Conservation (phyloP, 2,113 vertebrate species). For the Geococcyx californianus region DNA sequence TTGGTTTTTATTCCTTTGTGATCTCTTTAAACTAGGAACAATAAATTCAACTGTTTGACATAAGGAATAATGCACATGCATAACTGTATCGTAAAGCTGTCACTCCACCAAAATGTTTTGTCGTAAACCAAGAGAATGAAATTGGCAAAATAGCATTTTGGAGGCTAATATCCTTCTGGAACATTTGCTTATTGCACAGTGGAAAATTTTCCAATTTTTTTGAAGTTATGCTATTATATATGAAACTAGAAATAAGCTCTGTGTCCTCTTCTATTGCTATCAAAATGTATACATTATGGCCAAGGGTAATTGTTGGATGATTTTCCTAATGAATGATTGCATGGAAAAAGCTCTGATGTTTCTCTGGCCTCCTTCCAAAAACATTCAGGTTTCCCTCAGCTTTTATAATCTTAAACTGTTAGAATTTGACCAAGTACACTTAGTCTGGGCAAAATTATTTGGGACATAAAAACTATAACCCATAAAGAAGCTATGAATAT, state of each 20-base stretch:
- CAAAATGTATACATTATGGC: neutral
- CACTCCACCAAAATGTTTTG: neutral
- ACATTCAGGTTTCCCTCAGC: neutral
- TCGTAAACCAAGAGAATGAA: neutral
- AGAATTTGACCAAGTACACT: neutral
- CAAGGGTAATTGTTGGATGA: neutral
- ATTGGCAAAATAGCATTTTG: neutral
- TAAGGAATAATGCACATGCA: neutral
- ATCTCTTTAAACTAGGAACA: neutral
- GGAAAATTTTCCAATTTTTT: neutral
- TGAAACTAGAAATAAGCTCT: neutral
- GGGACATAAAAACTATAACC: neutral
- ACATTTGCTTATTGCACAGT: neutral
- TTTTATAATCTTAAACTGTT: neutral
- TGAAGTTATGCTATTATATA: neutral
- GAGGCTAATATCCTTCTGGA: neutral
- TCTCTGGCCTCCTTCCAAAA: neutral
- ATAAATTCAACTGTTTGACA: neutral
- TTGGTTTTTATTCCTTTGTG: neutral
- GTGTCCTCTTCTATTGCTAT: neutral
- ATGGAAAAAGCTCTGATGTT: neutral
- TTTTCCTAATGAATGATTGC: neutral
- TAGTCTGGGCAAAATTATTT: neutral
- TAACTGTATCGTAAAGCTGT: neutral
- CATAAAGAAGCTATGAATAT: neutral